These are phyloP conservation scores for Rhynchophorus ferrugineus DNA, from an alignment of 1,140 invertebrate genomes.

Conservation along the genomic window DNA sequence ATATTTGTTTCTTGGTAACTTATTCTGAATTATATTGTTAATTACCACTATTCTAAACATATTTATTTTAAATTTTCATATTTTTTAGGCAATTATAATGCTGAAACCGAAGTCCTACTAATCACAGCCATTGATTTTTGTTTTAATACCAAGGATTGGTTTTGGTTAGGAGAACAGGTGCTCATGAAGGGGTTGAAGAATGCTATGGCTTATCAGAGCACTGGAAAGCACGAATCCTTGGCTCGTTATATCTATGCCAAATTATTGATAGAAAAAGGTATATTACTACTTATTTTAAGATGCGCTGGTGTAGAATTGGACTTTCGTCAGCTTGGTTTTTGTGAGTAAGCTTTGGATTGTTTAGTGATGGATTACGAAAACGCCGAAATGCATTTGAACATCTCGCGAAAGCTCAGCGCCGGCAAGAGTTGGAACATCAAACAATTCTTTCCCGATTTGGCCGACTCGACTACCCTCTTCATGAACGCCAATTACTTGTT, in stretches of 20 bases:
- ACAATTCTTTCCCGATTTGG: conserved; percentile 15
- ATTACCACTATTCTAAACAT: no score
- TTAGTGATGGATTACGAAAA: conserved; percentile 33
- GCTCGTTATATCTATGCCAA: conserved; percentile 48
- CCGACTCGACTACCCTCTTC: conserved; percentile 39
- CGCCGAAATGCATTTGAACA: conserved; percentile 34
- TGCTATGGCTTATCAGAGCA: conserved; percentile 41
- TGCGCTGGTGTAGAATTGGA: no score
- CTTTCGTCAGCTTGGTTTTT: no score
- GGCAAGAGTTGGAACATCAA: conserved; percentile 38
- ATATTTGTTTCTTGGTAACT: no score
- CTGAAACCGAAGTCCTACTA: conserved; percentile 42
- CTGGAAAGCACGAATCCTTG: conserved; percentile 41
- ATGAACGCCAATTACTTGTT: conserved; percentile 43
- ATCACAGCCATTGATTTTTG: conserved; percentile 43
- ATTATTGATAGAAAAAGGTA: conserved; percentile 49
- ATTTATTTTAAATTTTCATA: no score
- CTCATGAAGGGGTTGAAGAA: conserved; percentile 43
- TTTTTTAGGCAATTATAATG: conserved; percentile 39
- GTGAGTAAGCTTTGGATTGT: no score
- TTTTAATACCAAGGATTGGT: conserved; percentile 45
- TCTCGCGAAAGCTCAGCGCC: conserved; percentile 31
- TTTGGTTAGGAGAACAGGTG: conserved; percentile 52
- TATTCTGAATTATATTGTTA: no score
- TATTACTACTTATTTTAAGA: conserved; percentile 14